Evolutionary conservation across 2,113 vertebrate species (phyloP).

Genomic region (Athene noctua): DNA sequence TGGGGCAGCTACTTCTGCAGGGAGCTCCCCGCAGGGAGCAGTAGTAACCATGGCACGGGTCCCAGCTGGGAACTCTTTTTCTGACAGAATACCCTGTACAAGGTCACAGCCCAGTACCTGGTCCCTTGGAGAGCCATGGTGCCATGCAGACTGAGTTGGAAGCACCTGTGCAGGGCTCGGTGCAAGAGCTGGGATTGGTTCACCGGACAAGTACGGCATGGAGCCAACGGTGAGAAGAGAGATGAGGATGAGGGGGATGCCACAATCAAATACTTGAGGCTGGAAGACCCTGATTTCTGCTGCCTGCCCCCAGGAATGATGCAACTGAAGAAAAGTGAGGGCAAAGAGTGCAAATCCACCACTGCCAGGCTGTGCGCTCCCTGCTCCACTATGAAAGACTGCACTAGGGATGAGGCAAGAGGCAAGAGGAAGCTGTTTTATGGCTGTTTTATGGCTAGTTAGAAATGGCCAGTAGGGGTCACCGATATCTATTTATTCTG

Average conservation of each 20-base stretch:
- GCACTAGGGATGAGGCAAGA: background rate
- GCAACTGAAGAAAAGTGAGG: background rate
- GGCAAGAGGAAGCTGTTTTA: too few relatives aligned
- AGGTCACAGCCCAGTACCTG: background rate
- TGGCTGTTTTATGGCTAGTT: background rate
- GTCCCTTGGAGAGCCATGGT: background rate
- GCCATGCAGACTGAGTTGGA: background rate
- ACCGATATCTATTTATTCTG: constrained; percentile 27
- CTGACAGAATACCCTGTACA: background rate
- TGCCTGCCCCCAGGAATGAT: background rate
- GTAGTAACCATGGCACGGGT: background rate
- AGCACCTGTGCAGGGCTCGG: background rate
- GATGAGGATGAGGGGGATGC: background rate
- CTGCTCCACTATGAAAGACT: rapidly evolving
- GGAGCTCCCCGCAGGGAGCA: background rate
- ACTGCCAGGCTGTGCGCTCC: background rate
- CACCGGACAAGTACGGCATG: rapidly evolving
- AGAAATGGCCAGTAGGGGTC: constrained; percentile 44
- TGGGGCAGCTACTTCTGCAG: background rate
- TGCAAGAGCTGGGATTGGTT: background rate
- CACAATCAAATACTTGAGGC: background rate
- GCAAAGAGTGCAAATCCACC: background rate
- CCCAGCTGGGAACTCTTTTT: background rate
- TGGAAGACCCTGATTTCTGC: background rate
- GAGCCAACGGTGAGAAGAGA: background rate